Evolutionary conservation across 2,113 vertebrate species (phyloP).

Genomic region (Oncorhynchus keta): DNA sequence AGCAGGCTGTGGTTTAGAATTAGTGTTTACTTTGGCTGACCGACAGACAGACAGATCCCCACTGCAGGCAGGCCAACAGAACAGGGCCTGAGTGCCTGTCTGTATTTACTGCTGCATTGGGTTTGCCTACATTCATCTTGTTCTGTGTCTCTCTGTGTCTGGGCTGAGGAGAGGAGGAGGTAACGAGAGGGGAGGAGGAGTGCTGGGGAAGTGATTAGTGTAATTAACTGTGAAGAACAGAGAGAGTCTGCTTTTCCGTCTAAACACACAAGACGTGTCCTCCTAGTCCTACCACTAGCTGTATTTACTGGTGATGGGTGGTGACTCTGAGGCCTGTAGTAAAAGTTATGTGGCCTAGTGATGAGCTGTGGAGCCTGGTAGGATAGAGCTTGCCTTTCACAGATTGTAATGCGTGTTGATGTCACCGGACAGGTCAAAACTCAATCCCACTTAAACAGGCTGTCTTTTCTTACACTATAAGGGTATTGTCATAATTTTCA

Average conservation of each 20-base stretch:
- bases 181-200: conserved; percentile 49
- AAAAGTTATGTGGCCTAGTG: not conserved
- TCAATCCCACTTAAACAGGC: too few species aligned
- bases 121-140: not conserved
- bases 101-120: conserved; percentile 37
- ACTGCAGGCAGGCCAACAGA: conserved; percentile 47
- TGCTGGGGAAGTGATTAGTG: conserved; percentile 45
- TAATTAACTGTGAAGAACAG: conserved; percentile 36
- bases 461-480: too few species aligned
- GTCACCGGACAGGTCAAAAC: too few species aligned
- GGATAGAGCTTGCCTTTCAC: not conserved
- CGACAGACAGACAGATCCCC: conserved; percentile 34
- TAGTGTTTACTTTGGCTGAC: conserved; percentile 58
- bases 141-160: not conserved
- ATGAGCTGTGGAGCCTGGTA: not conserved
- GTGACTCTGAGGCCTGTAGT: not conserved
- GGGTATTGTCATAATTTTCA: too few species aligned
- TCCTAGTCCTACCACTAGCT: not conserved
- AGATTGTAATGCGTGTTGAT: not conserved
- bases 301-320: not conserved
- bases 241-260: not conserved
- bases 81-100: conserved; percentile 54
- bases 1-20: conserved; percentile 41
- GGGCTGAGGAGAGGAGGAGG: not conserved
- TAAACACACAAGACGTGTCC: not conserved